Evolutionary conservation across 2,113 vertebrate species (phyloP).

Genomic region (western clawed frog (Xenopus tropicalis)): DNA sequence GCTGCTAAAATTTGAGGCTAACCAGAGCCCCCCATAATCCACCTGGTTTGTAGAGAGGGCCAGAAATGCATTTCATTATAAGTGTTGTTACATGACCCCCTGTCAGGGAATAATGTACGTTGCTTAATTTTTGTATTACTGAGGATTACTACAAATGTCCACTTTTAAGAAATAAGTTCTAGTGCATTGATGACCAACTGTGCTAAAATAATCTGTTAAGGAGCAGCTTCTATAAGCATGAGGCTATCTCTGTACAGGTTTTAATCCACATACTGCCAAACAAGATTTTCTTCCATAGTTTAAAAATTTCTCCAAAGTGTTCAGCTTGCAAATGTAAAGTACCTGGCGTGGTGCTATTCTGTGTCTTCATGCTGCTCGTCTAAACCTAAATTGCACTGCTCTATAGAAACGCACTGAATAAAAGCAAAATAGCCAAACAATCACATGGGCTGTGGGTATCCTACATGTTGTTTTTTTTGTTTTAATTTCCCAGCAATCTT

Average conservation of each 20-base stretch:
- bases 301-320: not conserved
- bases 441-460: not conserved
- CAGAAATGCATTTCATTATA: too few relatives aligned
- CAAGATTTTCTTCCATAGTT: not conserved
- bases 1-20: too few relatives aligned
- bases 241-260: not conserved
- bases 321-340: constrained; percentile 6
- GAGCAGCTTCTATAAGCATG: too few relatives aligned
- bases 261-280: not conserved
- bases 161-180: too few relatives aligned
- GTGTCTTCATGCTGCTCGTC: not conserved
- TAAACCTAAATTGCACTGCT: not conserved
- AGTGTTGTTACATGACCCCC: too few relatives aligned
- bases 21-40: too few relatives aligned
- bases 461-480: not conserved
- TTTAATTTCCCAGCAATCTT: constrained; percentile 25
- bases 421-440: not conserved
- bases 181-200: too few relatives aligned
- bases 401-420: not conserved
- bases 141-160: too few relatives aligned
- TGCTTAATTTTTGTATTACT: too few relatives aligned
- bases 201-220: too few relatives aligned
- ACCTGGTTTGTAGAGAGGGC: too few relatives aligned
- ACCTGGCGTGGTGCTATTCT: constrained; percentile 12
- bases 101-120: too few relatives aligned